Evolutionary conservation across 2,113 vertebrate species (phyloP), one percentile per base, ranked within the genome.

Genomic region (Bubo scandiacus): DNA sequence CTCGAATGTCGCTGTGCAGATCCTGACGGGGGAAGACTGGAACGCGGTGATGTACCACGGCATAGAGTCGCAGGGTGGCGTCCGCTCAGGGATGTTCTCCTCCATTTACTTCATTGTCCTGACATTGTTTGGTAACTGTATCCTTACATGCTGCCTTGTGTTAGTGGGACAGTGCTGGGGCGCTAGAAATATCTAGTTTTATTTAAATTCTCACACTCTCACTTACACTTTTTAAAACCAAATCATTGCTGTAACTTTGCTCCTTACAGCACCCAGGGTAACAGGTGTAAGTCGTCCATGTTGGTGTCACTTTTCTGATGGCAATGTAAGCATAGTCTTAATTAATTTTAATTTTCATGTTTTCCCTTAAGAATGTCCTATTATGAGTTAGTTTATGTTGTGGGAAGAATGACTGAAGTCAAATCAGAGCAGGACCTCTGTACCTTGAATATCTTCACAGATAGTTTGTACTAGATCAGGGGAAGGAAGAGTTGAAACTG

Each of bases 111-210:
- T 99, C 98, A 99, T 99, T 2, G 98, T 99, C 74, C 98, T 99
- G 74, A 99, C 99, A 0, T 97, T 99, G 36, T 99, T 99, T 52
- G 99, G 99, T 73, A 99, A 99, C 98, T 99, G 99, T 99, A 99
- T 99, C 99, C 99, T 99, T 92, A 34, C n/a, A 32, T 4, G 1
- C 3, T 34, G 61, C 29, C n/a, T 34, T 42, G 47, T 42, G 17
- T 12, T 19, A 21, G 11, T 8, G 40, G 17, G 59, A 20, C 25
- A 32, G 14, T 6, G 17, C 34, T 23, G 49, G 38, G 16, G 36
- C 47, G 42, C 38, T 10, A 36, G 45, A 52, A 71, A 59, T 14
- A 18, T 5, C 10, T 40, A 3, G 1, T 15, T 90, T 42, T 11
- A 4, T 36, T 73, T 38, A 1, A 43, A n/a, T 51, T 73, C 68